phyloP scores from a whole-genome alignment of 2,113 vertebrate species.

The Cheirogaleus medius region DNA sequence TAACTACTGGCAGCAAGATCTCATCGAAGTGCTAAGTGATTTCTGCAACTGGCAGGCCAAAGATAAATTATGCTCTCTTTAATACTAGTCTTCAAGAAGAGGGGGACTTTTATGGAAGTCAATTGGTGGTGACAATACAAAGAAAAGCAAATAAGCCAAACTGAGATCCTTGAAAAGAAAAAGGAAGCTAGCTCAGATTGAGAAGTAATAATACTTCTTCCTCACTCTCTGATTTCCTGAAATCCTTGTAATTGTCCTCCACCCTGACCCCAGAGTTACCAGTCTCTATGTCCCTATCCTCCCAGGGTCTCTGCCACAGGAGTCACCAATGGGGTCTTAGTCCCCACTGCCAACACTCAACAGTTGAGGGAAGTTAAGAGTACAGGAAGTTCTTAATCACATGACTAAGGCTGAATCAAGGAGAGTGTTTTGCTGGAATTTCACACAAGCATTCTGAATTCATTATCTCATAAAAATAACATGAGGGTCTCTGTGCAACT shows the following conservation, averaged over 20 bases:
- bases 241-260: neutral
- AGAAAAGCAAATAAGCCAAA: neutral
- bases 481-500: neutral
- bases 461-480: constrained; percentile 10
- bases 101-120: neutral
- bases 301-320: neutral
- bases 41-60: neutral
- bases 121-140: neutral
- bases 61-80: neutral
- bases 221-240: neutral
- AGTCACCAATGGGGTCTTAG: neutral
- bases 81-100: constrained; percentile 7
- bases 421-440: neutral
- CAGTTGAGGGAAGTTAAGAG: neutral
- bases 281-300: neutral
- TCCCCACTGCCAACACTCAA: neutral
- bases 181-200: neutral
- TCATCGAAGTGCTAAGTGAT: neutral
- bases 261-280: neutral
- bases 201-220: neutral
- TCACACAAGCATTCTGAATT: neutral
- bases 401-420: neutral
- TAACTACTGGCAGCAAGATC: neutral
- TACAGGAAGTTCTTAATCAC: neutral
- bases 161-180: neutral